Evolutionary conservation across 2,113 vertebrate genomes (phyloP).

Genomic region (Synchiropus splendidus): DNA sequence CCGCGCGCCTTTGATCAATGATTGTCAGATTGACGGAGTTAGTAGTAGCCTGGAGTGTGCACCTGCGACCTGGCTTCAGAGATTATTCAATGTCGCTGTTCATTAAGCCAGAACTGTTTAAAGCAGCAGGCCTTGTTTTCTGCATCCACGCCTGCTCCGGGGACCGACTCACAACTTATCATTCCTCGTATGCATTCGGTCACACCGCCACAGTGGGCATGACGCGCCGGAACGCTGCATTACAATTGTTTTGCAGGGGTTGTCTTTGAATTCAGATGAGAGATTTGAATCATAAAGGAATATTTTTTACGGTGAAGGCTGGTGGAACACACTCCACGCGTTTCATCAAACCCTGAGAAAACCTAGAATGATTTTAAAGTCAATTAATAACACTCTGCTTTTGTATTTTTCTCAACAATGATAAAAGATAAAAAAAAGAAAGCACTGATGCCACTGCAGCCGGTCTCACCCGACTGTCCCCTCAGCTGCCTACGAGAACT

Average conservation of each 20-base stretch:
- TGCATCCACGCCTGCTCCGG: slow-evolving; percentile 15
- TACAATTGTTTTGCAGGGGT: no score
- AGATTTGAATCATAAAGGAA: slow-evolving; percentile 1
- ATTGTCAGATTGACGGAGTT: slow-evolving; percentile 49
- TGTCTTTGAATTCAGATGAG: slow-evolving; percentile 1
- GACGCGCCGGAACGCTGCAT: slow-evolving; percentile 2
- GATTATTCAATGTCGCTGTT: slow-evolving; percentile 46
- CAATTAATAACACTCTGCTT: no score
- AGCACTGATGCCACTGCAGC: no score
- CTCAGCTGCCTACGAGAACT: no score
- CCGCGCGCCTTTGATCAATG: slow-evolving; percentile 39
- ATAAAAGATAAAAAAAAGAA: no score
- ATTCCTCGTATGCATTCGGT: slow-evolving; percentile 31
- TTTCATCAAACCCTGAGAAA: no score
- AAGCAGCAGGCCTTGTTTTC: slow-evolving; percentile 23
- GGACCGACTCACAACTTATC: slow-evolving; percentile 9
- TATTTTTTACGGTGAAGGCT: neutral
- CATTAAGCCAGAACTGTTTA: slow-evolving; percentile 41
- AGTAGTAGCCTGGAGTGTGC: slow-evolving; percentile 42
- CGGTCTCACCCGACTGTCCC: no score
- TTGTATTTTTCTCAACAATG: no score
- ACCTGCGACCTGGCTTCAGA: slow-evolving; percentile 51
- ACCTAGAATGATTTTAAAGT: no score
- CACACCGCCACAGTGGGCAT: slow-evolving; percentile 2
- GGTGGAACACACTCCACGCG: no score